Conservation (phyloP, 64 coral and sea anemone genomes). For the Montipora cactus region DNA sequence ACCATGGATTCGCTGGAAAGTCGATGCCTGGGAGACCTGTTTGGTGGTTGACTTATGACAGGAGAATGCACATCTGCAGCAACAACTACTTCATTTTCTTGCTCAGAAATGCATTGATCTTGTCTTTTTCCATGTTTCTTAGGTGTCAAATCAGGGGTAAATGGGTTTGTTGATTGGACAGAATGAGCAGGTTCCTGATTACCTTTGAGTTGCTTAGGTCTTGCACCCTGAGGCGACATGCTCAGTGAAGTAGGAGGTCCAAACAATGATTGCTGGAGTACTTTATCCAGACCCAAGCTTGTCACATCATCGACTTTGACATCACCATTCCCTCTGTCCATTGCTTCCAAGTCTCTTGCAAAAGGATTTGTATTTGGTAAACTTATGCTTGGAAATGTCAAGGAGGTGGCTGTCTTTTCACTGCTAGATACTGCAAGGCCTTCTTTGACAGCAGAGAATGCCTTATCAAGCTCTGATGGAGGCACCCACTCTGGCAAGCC, state of each 20-base stretch:
- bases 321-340: neutral
- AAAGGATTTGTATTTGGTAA: slow-evolving; percentile 58
- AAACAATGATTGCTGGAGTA: slow-evolving; percentile 30
- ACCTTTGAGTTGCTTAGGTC: neutral
- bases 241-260: slow-evolving; percentile 37
- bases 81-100: slow-evolving; percentile 5
- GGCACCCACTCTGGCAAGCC: slow-evolving; percentile 33
- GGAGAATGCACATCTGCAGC: slow-evolving; percentile 24
- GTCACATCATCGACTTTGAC: neutral
- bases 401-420: neutral
- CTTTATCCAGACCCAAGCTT: neutral
- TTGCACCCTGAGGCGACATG: neutral
- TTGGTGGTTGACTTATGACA: neutral
- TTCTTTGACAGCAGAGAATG: slow-evolving; percentile 31
- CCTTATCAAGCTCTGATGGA: slow-evolving; percentile 48
- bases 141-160: slow-evolving; percentile 44
- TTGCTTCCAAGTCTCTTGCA: slow-evolving; percentile 27
- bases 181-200: neutral
- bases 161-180: slow-evolving; percentile 25
- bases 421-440: neutral
- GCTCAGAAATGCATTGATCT: slow-evolving; percentile 1
- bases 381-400: slow-evolving; percentile 19
- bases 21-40: slow-evolving; percentile 25
- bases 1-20: slow-evolving; percentile 81
- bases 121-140: slow-evolving; percentile 27